Percentiles rank a stretch among this genome's conserved stretches.
Evolutionary conservation across 2,797 vertebrate species (phyloP).

Genomic region (Ctenochaetus hawaiiensis): DNA sequence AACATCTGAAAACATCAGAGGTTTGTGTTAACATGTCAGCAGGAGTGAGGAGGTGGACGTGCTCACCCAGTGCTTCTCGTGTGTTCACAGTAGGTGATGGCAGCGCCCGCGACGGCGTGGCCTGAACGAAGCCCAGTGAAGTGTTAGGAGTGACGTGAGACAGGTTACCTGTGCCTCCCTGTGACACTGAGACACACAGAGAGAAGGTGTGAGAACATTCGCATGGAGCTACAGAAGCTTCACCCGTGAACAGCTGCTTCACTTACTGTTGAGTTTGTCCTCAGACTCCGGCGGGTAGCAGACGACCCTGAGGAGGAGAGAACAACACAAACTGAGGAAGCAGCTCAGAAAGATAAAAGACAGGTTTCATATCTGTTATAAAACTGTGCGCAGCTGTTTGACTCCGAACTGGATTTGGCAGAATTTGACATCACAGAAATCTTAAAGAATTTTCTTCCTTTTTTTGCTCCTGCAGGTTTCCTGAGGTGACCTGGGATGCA

Average conservation of each 20-base stretch:
- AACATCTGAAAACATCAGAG: too few relatives aligned
- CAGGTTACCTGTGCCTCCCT: slow-evolving; percentile 79
- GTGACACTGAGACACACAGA: slow-evolving; percentile 72
- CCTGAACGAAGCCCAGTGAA: slow-evolving; percentile 86
- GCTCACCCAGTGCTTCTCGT: slow-evolving; percentile 92
- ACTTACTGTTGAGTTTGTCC: slow-evolving; percentile 70
- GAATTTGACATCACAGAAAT: too few relatives aligned
- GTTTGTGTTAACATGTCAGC: not conserved
- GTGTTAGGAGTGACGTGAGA: slow-evolving; percentile 92
- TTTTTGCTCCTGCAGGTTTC: not conserved
- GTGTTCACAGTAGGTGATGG: slow-evolving; percentile 96
- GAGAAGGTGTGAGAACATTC: not conserved
- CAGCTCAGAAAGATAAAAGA: not conserved
- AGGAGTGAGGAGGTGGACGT: not conserved
- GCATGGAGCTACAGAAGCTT: accelerated
- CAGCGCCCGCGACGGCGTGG: slow-evolving; percentile 89
- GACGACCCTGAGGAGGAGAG: slow-evolving; percentile 44
- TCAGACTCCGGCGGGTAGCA: slow-evolving; percentile 17
- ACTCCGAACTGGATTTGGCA: too few relatives aligned
- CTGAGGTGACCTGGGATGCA: not conserved
- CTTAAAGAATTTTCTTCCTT: too few relatives aligned
- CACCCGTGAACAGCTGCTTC: accelerated
- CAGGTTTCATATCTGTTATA: not conserved
- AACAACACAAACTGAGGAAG: not conserved
- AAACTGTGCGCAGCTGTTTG: too few relatives aligned